These are phyloP conservation scores for Cyprinella venusta DNA, from an alignment of 2,797 vertebrate genomes.

Conservation along the genomic window DNA sequence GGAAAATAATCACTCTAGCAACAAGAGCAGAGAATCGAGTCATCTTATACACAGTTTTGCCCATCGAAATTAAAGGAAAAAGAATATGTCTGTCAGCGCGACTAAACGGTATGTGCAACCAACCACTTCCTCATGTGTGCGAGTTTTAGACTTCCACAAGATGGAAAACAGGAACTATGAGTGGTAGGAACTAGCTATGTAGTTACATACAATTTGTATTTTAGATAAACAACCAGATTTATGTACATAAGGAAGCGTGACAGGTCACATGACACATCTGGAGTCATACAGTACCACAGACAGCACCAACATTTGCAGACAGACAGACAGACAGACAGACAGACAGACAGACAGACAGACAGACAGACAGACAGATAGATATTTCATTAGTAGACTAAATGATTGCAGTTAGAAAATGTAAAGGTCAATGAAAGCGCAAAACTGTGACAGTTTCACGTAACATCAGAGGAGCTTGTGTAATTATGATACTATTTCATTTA, in stretches of 20 bases:
- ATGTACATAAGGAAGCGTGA: background rate
- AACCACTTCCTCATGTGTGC: conserved; percentile 31
- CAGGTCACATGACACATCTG: background rate
- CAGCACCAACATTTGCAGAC: too few species aligned
- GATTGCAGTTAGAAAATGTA: conserved; percentile 46
- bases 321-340: background rate
- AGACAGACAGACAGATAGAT: background rate
- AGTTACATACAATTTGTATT: background rate
- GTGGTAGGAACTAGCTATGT: background rate
- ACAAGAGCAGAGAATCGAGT: background rate
- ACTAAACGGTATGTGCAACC: background rate
- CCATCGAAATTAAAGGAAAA: background rate
- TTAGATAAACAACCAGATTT: background rate
- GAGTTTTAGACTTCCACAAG: background rate
- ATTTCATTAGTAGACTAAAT: background rate
- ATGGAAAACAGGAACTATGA: conserved; percentile 9
- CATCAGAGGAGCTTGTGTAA: background rate
- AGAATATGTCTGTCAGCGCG: background rate
- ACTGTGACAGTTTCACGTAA: conserved; percentile 11
- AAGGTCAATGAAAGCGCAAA: conserved; percentile 61
- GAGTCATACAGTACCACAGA: background rate
- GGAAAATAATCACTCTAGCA: background rate
- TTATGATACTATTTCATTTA: conserved; percentile 58
- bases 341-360: background rate
- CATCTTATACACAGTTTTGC: background rate